A percentile compares a stretch with the other conserved stretches of the same genome.
These are phyloP conservation scores for Anabacerthia variegaticeps DNA, from an alignment of 2,797 vertebrate species.

Conservation along the genomic window DNA sequence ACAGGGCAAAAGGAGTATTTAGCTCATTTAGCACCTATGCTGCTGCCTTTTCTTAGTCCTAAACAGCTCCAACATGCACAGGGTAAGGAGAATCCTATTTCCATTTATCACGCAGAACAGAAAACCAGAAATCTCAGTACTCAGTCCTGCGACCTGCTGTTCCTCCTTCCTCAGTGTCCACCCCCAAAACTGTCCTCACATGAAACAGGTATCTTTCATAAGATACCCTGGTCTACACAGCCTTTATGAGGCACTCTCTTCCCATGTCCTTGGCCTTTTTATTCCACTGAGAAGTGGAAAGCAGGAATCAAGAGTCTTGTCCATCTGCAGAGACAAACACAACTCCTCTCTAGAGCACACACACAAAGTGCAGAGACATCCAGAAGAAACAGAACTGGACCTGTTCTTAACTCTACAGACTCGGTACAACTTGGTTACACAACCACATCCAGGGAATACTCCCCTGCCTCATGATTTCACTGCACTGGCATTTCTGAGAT, in stretches of 20 bases:
- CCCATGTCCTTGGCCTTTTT: neutral
- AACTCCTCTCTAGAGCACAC: neutral
- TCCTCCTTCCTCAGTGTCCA: neutral
- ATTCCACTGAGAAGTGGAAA: neutral
- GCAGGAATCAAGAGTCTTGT: neutral
- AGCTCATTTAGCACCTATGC: neutral
- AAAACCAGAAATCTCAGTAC: neutral
- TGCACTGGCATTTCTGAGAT: constrained; percentile 2
- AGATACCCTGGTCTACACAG: neutral
- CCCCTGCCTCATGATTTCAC: constrained; percentile 6
- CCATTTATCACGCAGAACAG: neutral
- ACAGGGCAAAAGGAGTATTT: neutral
- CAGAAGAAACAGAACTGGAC: neutral
- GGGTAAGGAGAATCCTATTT: neutral
- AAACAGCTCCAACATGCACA: neutral
- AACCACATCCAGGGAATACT: neutral
- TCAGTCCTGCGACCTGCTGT: neutral
- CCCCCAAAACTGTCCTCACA: neutral
- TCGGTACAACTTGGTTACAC: neutral
- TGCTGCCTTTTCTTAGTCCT: neutral
- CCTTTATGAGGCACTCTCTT: neutral
- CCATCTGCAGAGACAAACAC: neutral
- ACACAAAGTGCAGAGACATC: accelerated
- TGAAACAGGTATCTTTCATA: neutral
- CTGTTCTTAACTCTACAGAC: neutral